A percentile compares a stretch with the other conserved stretches of the same genome.
Conservation (phyloP, 1,140 invertebrate genomes). For the Lucilia cuprina region DNA sequence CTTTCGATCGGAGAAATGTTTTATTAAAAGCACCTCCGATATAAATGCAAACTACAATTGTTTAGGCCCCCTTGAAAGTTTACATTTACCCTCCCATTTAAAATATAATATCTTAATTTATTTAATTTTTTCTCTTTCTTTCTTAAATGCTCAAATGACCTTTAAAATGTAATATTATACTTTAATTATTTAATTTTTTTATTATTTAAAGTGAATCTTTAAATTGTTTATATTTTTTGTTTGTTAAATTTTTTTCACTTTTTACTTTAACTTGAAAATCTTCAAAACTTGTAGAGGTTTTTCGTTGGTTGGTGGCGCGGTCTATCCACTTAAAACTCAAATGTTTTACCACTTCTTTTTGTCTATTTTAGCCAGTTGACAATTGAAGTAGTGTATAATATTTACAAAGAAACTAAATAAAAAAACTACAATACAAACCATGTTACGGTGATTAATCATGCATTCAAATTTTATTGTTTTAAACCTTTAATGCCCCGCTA, state of each 20-base stretch:
- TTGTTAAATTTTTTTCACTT: not conserved
- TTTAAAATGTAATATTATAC: not conserved
- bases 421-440: not conserved
- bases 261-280: not conserved
- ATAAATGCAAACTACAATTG: too few relatives aligned
- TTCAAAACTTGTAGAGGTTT: not conserved
- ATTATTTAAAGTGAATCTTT: not conserved
- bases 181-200: not conserved
- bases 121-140: too few relatives aligned
- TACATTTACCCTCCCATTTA: too few relatives aligned
- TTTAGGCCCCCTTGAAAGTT: too few relatives aligned
- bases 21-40: too few relatives aligned
- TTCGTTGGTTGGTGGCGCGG: not conserved
- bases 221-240: not conserved
- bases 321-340: not conserved
- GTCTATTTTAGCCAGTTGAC: not conserved
- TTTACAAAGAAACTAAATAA: not conserved
- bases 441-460: conserved; percentile 24
- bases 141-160: not conserved
- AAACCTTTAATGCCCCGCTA: not conserved
- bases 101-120: too few relatives aligned
- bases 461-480: not conserved
- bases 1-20: too few relatives aligned
- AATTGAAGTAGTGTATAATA: not conserved
- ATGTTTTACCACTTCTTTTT: not conserved